Evolutionary conservation across 2,888 invertebrate genomes (phyloP), one percentile per base, ranked within the genome.

Genomic region (Aphodius granarius): DNA sequence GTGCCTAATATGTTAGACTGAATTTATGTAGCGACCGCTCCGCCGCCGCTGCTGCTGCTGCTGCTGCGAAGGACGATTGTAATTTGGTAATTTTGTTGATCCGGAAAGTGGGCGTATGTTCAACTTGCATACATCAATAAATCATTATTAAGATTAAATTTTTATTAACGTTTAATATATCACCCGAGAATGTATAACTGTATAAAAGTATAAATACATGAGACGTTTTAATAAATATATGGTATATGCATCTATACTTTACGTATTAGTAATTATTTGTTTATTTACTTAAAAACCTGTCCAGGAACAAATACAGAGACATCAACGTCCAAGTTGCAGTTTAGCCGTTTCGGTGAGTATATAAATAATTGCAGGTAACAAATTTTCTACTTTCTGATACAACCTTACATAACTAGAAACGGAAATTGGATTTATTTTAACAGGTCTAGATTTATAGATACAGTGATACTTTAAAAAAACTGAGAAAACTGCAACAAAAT

Each of bases 41-140:
- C n/a, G n/a, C n/a, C n/a, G n/a, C n/a, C n/a, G n/a, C n/a, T n/a
- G n/a, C n/a, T n/a, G n/a, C n/a, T n/a, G n/a, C n/a, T n/a, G n/a
- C n/a, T 21, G 78, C 79, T 80, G 81, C 79, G 20, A 74, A 76
- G 76, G 78, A 81, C 80, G 79, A 81, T 81, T 82, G 81, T 82
- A 81, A 76, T 76, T 78, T 78, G 78, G 73, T n/a, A 77, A 78
- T 75, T 72, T 77, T 78, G 78, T 76, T 77, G 85, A 86, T 86
- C 86, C 86, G 86, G 85, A 85, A 82, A 85, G 86, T 86, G 86
- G 86, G 85, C 85, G 76, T 83, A 83, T 86, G 85, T 86, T 86
- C 85, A 86, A 77, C 73, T 74, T 86, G 86, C 84, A 83, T 85
- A 83, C 83, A 85, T 84, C 84, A 84, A 85, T 85, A 84, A 85